phyloP scores from a whole-genome alignment of 1,140 invertebrate species.

The Diachasma alloeum region DNA sequence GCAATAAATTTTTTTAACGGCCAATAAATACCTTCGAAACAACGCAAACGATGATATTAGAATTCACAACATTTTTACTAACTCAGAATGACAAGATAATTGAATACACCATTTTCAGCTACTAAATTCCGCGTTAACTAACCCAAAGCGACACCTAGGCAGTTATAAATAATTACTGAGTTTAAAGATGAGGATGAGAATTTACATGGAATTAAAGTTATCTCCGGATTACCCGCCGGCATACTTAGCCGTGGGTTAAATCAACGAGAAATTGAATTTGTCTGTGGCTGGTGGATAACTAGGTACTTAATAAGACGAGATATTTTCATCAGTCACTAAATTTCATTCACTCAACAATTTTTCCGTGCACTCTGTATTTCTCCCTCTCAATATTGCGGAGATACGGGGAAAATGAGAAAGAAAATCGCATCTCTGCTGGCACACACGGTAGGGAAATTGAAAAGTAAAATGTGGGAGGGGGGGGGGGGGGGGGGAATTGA shows the following conservation, averaged over 20 bases:
- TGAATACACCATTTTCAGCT: not conserved
- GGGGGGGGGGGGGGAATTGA: not conserved
- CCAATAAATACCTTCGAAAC: not conserved
- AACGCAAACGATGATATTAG: not conserved
- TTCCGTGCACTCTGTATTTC: constrained; percentile 16
- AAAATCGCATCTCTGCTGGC: constrained; percentile 49
- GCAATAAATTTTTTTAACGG: not conserved
- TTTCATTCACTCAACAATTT: not conserved
- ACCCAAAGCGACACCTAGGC: not conserved
- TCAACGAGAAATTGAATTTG: constrained; percentile 1
- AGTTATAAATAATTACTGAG: not conserved
- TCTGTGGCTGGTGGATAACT: not conserved
- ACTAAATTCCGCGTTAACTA: not conserved
- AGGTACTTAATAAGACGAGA: not conserved
- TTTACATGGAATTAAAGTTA: not conserved
- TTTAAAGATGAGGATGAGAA: not conserved
- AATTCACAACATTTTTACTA: not conserved
- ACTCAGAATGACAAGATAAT: not conserved
- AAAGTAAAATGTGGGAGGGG: constrained; percentile 48
- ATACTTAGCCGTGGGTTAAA: not conserved
- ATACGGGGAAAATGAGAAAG: constrained; percentile 51
- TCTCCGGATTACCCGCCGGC: not conserved
- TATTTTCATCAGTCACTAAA: constrained; percentile 24
- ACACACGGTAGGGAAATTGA: constrained; percentile 41
- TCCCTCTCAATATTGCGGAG: constrained; percentile 46